These are phyloP conservation scores for Loriculus beryllinus DNA, from an alignment of 2,797 vertebrate genomes.

Conservation along the genomic window DNA sequence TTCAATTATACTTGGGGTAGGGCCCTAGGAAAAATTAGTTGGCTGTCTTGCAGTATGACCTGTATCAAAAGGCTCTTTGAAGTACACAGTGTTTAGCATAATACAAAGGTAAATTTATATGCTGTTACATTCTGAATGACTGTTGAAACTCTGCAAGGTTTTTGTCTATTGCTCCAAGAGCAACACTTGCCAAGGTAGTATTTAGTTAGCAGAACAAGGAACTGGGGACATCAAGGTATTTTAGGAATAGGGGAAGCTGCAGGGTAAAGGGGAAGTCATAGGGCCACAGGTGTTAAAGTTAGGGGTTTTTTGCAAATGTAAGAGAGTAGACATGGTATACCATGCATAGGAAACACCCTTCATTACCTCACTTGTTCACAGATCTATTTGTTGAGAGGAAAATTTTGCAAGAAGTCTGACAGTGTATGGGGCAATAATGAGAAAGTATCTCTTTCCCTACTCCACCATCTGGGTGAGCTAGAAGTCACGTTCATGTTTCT, in stretches of 20 bases:
- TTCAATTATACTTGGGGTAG: neutral
- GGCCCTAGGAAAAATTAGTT: neutral
- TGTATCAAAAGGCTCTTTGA: neutral
- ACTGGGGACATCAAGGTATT: neutral
- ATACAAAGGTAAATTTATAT: neutral
- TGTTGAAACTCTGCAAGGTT: neutral
- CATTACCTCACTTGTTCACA: neutral
- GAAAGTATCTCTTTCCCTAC: neutral
- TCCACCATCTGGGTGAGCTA: neutral
- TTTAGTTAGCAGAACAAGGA: neutral
- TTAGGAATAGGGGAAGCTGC: neutral
- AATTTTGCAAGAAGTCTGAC: neutral
- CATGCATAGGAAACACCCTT: neutral
- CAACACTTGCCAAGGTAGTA: neutral
- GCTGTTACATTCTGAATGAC: neutral
- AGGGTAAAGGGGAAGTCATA: neutral
- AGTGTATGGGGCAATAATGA: neutral
- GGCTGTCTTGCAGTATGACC: neutral
- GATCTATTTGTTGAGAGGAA: neutral
- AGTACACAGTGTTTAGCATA: rapidly evolving
- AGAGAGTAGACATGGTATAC: neutral
- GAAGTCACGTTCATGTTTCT: neutral
- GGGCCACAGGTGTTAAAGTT: neutral
- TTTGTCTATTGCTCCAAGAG: neutral
- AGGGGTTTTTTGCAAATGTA: neutral